Base-by-base conservation (phyloP, 1,140 invertebrate genomes). In the Eubasilissa regina region DNA sequence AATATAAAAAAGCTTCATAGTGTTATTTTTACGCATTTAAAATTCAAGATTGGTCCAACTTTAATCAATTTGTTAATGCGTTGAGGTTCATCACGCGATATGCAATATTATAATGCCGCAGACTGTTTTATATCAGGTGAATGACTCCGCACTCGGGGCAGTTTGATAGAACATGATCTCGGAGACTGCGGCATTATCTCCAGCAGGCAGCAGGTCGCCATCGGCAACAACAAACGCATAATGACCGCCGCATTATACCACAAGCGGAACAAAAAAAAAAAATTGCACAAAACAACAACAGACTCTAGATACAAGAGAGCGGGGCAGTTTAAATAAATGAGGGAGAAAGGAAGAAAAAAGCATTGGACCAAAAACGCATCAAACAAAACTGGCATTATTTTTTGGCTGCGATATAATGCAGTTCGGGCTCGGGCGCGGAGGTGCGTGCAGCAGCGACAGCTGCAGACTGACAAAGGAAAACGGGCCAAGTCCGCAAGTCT, bases 341-440 rank as follows among this genome's bases (percentile, higher is more conserved):
- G 70, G 53, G 53, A 56, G 70, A 74, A 44, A 35, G 51, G 35
- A 44, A 74, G 53, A 74, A 74, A 74, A 74, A 56, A n/a, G 70
- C 68, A 43, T 56, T 44, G 45, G 53, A 56, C 70, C 70, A 55
- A 56, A 72, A 74, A 74, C 51, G 66, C 66, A 70, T 70, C 66
- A 70, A 70, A 70, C 70, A 74, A 74, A 74, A 74, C 44, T 21
- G 15, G 70, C 21, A 74, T 74, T 74, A 74, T 74, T 74, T 70
- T 74, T 74, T 56, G 51, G 53, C 51, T 44, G 70, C 21, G 1
- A 74, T 51, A 55, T 45, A 74, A 74, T 74, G 53, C 70, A 44
- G 25, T 51, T 19, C 47, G 44, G 68, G 45, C n/a, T 13, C 17
- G 8, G 45, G 45, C 47, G 51, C 68, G 15, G 47, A 74, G 53